A percentile compares a stretch with the other conserved stretches of the same genome.
Evolutionary conservation across 2,888 invertebrate species (phyloP).

Genomic region (Bedellia somnulentella): DNA sequence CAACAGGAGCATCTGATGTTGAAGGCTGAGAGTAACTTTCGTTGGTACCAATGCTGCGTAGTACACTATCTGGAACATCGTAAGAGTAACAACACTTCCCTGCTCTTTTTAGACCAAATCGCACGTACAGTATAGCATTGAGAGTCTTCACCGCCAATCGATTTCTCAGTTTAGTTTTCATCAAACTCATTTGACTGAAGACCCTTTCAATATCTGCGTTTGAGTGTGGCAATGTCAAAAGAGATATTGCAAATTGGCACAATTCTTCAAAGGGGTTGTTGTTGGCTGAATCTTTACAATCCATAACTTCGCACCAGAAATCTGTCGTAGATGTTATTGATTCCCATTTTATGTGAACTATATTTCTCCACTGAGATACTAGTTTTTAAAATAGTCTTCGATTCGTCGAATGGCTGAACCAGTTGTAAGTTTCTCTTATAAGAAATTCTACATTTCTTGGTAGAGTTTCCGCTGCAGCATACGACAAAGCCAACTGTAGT

Average conservation of each 20-base stretch:
- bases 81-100: background rate
- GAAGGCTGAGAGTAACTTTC: background rate
- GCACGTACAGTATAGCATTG: background rate
- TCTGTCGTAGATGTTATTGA: too few relatives aligned
- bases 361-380: too few relatives aligned
- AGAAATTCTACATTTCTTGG: constrained; percentile 16
- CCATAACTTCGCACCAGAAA: constrained; percentile 1
- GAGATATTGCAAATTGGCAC: constrained; percentile 4
- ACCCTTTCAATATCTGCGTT: constrained; percentile 10
- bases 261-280: constrained; percentile 7
- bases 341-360: too few relatives aligned
- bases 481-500: background rate
- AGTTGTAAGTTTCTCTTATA: constrained; percentile 18
- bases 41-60: background rate
- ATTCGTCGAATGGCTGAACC: too few relatives aligned
- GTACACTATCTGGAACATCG: constrained; percentile 1
- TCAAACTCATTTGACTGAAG: constrained; percentile 6
- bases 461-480: background rate
- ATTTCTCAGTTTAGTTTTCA: constrained; percentile 3
- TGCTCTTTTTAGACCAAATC: background rate
- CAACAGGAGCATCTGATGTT: background rate
- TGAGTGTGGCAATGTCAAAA: constrained; percentile 8
- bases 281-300: constrained; percentile 5
- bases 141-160: background rate
- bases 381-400: constrained; percentile 14